These are phyloP conservation scores for Antechinus flavipes DNA, from an alignment of 2,113 vertebrate species.

Conservation along the genomic window DNA sequence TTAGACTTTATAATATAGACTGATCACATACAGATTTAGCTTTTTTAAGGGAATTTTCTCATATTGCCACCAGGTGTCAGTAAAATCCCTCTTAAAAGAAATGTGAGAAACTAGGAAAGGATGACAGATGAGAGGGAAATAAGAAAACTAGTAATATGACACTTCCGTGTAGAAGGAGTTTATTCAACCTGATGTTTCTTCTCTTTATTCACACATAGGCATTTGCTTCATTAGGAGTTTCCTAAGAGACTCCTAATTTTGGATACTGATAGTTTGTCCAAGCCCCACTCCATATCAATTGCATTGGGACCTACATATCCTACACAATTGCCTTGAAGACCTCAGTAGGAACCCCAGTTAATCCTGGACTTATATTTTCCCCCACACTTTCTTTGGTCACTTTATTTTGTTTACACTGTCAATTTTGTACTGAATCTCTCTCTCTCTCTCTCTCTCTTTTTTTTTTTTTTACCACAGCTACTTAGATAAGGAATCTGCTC, in stretches of 20 bases:
- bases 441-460: no score
- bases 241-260: not conserved
- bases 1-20: rapidly evolving
- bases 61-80: conserved; percentile 85
- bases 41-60: conserved; percentile 53
- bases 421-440: not conserved
- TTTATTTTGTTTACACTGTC: not conserved
- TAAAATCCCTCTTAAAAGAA: conserved; percentile 78
- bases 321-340: not conserved
- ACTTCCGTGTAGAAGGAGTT: rapidly evolving
- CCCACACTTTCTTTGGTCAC: not conserved
- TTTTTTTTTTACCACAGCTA: not conserved
- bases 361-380: not conserved
- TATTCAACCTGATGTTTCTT: not conserved
- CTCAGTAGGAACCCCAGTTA: rapidly evolving
- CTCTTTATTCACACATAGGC: not conserved
- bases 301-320: not conserved
- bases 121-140: not conserved
- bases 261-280: not conserved
- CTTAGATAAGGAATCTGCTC: not conserved
- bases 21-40: rapidly evolving
- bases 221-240: not conserved
- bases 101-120: not conserved
- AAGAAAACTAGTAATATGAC: not conserved
- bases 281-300: not conserved